Percentiles rank a stretch among this genome's conserved stretches.
Evolutionary conservation across 1,140 invertebrate species (phyloP).

Genomic region (Lethocerus indicus): DNA sequence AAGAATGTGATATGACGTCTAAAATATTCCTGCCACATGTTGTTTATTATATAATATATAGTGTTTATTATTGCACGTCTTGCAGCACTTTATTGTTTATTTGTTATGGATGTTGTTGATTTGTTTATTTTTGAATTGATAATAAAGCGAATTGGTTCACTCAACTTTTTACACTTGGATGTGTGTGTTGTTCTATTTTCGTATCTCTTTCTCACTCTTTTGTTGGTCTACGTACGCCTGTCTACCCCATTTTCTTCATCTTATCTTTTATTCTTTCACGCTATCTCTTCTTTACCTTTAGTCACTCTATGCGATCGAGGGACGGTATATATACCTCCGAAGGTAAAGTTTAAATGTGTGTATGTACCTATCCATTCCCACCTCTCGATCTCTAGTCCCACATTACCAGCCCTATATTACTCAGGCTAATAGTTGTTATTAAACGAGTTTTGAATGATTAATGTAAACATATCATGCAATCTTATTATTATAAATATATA

Average conservation of each 20-base stretch:
- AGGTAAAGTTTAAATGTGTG: no score
- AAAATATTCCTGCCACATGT: conserved; percentile 12
- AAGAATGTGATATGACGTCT: conserved; percentile 13
- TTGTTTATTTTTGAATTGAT: conserved; percentile 4
- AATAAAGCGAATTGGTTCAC: conserved; percentile 7
- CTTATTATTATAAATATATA: not conserved
- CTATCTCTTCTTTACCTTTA: no score
- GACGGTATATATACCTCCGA: no score
- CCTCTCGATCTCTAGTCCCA: no score
- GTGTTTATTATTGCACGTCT: conserved; percentile 8
- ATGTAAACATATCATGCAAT: conserved; percentile 6
- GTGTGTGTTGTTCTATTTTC: not conserved
- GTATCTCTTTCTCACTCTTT: not conserved
- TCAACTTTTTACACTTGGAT: conserved; percentile 4
- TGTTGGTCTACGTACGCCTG: not conserved
- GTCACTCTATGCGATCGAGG: no score
- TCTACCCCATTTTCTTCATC: not conserved
- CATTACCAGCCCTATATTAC: no score
- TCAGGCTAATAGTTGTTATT: not conserved
- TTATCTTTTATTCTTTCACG: not conserved
- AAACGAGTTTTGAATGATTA: not conserved
- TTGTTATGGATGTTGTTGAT: conserved; percentile 3
- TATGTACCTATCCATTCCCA: no score
- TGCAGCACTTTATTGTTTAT: conserved; percentile 8
- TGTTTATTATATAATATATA: conserved; percentile 11